Percentiles rank a stretch among this genome's conserved stretches.
These are phyloP conservation scores for Erebia ligea DNA, from an alignment of 2,888 invertebrate genomes.

Conservation along the genomic window DNA sequence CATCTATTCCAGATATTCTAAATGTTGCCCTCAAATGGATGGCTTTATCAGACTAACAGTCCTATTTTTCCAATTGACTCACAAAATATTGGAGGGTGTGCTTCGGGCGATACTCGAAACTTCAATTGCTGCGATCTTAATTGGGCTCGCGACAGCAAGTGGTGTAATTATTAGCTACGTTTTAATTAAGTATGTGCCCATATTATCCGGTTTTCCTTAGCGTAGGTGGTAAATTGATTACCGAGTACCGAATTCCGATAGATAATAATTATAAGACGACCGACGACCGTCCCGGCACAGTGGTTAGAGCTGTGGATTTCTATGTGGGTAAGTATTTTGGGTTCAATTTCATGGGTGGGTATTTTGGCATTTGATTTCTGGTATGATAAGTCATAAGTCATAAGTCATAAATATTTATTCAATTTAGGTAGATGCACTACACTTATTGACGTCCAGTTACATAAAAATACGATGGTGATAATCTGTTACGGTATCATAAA, in stretches of 20 bases:
- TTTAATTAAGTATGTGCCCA: conserved; percentile 27
- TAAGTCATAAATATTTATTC: no score
- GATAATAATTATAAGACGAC: background rate
- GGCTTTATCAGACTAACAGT: conserved; percentile 32
- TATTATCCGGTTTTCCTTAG: background rate
- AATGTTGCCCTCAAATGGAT: conserved; percentile 29
- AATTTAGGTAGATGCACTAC: no score
- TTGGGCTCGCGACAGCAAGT: conserved; percentile 22
- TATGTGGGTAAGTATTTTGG: no score
- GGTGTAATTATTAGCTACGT: conserved; percentile 29
- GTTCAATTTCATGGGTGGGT: no score
- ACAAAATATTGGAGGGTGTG: conserved; percentile 50
- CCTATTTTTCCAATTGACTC: conserved; percentile 33
- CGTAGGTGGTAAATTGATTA: background rate
- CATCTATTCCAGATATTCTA: conserved; percentile 4
- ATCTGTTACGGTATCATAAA: no score
- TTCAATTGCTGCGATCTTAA: conserved; percentile 24
- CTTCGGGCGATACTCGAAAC: conserved; percentile 48
- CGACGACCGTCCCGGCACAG: no score
- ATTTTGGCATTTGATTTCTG: no score
- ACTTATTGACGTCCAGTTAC: no score
- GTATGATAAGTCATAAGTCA: no score
- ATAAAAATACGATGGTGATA: no score
- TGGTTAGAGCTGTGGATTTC: no score
- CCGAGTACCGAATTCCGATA: background rate